Evolutionary conservation across 2,888 invertebrate genomes (phyloP).

Genomic region (Caenorhabditis afra): DNA sequence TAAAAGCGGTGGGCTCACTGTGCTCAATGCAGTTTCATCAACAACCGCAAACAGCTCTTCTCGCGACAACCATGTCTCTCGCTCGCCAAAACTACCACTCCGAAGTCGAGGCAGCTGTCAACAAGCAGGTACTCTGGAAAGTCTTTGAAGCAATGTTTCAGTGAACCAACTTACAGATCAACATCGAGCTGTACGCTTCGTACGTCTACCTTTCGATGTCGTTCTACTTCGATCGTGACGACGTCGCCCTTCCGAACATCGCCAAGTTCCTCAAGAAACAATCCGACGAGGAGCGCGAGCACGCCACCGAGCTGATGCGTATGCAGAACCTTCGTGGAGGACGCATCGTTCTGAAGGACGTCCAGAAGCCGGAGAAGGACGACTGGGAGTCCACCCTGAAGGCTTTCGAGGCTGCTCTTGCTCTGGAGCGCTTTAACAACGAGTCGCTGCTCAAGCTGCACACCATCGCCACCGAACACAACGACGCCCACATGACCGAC

Average conservation of each 20-base stretch:
- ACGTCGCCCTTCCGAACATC: slow-evolving; percentile 85
- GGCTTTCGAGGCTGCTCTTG: slow-evolving; percentile 87
- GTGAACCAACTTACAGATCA: slow-evolving; percentile 83
- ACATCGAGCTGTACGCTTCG: slow-evolving; percentile 87
- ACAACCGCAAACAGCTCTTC: slow-evolving; percentile 15
- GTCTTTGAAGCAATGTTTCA: not conserved
- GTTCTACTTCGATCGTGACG: slow-evolving; percentile 89
- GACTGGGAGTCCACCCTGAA: slow-evolving; percentile 86
- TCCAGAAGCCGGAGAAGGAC: slow-evolving; percentile 84
- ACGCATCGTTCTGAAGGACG: slow-evolving; percentile 85
- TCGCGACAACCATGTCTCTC: slow-evolving; percentile 49
- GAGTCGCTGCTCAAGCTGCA: slow-evolving; percentile 86
- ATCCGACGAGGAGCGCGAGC: slow-evolving; percentile 88
- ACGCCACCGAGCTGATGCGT: slow-evolving; percentile 83
- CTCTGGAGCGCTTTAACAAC: slow-evolving; percentile 88
- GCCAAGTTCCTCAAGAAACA: slow-evolving; percentile 82
- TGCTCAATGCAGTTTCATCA: slow-evolving; percentile 30
- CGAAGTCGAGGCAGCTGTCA: slow-evolving; percentile 79
- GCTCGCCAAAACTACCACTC: slow-evolving; percentile 77
- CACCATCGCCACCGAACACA: slow-evolving; percentile 84
- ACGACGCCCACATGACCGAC: slow-evolving; percentile 84
- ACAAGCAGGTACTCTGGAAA: slow-evolving; percentile 74
- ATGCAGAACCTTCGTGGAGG: slow-evolving; percentile 88
- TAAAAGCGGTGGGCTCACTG: slow-evolving; percentile 38
- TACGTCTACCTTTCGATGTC: slow-evolving; percentile 88